These are phyloP conservation scores for Pheosia tremula DNA, from an alignment of 2,888 invertebrate species.

Conservation along the genomic window DNA sequence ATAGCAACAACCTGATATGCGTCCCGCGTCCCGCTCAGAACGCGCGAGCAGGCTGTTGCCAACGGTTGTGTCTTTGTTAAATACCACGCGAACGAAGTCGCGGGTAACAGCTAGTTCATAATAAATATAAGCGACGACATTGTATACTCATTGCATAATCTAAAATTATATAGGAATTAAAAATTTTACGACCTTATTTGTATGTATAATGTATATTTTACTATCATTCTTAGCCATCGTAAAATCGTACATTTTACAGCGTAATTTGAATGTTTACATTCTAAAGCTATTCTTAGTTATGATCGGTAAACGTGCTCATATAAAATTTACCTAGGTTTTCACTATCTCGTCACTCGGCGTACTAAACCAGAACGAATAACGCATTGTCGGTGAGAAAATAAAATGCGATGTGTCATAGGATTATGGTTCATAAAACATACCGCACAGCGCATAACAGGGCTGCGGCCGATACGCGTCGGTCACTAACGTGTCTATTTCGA, in stretches of 20 bases:
- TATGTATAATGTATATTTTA: slow-evolving; percentile 23
- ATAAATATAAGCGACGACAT: slow-evolving; percentile 9
- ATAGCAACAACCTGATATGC: too few species aligned
- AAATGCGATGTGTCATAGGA: slow-evolving; percentile 29
- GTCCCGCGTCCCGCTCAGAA: too few species aligned
- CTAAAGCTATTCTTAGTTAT: slow-evolving; percentile 23
- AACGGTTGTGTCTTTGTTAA: too few species aligned
- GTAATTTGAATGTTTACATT: slow-evolving; percentile 13
- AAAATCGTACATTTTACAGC: slow-evolving; percentile 26
- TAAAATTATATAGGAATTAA: slow-evolving; percentile 10
- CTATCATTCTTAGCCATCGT: slow-evolving; percentile 19
- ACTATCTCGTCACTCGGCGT: neutral
- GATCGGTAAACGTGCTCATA: slow-evolving; percentile 11
- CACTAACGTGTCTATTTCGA: slow-evolving; percentile 80
- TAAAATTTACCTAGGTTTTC: slow-evolving; percentile 10
- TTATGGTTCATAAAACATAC: slow-evolving; percentile 45
- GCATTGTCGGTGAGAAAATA: slow-evolving; percentile 13
- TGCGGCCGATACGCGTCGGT: slow-evolving; percentile 54
- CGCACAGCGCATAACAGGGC: slow-evolving; percentile 18
- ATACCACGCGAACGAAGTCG: too few species aligned
- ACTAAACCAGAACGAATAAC: slow-evolving; percentile 3
- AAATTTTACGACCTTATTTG: slow-evolving; percentile 20
- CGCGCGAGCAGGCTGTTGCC: too few species aligned
- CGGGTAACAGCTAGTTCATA: too few species aligned
- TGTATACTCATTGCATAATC: slow-evolving; percentile 14